Conservation (phyloP, 2,113 vertebrate species). For the Alexandromys fortis region DNA sequence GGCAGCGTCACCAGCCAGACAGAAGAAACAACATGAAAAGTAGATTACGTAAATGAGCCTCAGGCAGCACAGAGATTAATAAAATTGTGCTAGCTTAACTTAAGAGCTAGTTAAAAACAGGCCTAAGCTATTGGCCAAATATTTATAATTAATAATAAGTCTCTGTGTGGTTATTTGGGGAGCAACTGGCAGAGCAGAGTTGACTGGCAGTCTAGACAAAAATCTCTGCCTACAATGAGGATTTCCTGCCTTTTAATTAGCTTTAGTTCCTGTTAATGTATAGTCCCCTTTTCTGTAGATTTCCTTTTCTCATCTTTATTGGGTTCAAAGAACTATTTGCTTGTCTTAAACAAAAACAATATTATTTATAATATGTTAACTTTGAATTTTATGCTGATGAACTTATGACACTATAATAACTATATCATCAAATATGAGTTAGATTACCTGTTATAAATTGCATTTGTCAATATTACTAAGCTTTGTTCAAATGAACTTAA, state of each 20-base stretch:
- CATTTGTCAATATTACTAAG: slow-evolving; percentile 29
- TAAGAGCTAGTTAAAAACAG: neutral
- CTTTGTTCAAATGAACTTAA: slow-evolving; percentile 60
- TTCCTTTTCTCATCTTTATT: neutral
- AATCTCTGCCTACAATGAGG: neutral
- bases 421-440: slow-evolving; percentile 63
- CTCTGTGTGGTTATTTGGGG: neutral
- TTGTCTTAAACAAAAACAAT: slow-evolving; percentile 50
- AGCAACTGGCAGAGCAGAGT: neutral
- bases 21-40: neutral
- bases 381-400: slow-evolving; percentile 62
- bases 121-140: neutral
- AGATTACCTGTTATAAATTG: slow-evolving; percentile 60
- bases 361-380: slow-evolving; percentile 42
- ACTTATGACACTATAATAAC: slow-evolving; percentile 38
- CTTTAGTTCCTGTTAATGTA: neutral
- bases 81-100: neutral
- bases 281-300: neutral
- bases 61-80: neutral
- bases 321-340: neutral
- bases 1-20: neutral
- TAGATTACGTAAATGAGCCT: neutral
- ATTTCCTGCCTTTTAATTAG: neutral
- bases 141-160: neutral
- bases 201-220: neutral